Conservation (phyloP, 1,140 invertebrate species). For the Monomorium pharaonis region DNA sequence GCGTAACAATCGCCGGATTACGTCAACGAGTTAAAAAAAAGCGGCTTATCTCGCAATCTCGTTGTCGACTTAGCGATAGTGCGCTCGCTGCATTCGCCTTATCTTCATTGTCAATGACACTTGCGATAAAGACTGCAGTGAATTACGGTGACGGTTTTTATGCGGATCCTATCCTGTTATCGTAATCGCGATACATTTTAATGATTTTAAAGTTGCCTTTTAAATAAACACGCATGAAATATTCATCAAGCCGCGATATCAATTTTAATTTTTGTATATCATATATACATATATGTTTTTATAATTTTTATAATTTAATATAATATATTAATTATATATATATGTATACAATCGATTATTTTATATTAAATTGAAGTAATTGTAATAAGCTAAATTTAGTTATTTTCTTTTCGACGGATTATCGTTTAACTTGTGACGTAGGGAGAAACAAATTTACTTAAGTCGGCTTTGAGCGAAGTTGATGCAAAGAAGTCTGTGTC, state of each 20-base stretch:
- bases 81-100: not conserved
- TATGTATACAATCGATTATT: too few relatives aligned
- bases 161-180: not conserved
- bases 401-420: not conserved
- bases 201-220: not conserved
- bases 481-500: not conserved
- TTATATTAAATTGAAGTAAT: not conserved
- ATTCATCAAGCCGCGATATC: not conserved
- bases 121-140: not conserved
- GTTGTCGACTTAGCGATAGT: not conserved
- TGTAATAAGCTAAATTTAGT: not conserved
- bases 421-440: not conserved
- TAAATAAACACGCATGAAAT: not conserved
- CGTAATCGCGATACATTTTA: not conserved
- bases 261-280: not conserved
- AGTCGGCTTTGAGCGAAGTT: not conserved
- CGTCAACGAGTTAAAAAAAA: not conserved
- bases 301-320: not conserved
- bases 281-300: not conserved
- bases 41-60: not conserved
- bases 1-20: not conserved
- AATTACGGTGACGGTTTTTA: not conserved
- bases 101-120: conserved; percentile 2
- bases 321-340: too few relatives aligned
- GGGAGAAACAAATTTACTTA: conserved; percentile 1